Evolutionary conservation across 2,797 vertebrate genomes (phyloP), one percentile per base, ranked within the genome.

Genomic region (Cossypha caffra): DNA sequence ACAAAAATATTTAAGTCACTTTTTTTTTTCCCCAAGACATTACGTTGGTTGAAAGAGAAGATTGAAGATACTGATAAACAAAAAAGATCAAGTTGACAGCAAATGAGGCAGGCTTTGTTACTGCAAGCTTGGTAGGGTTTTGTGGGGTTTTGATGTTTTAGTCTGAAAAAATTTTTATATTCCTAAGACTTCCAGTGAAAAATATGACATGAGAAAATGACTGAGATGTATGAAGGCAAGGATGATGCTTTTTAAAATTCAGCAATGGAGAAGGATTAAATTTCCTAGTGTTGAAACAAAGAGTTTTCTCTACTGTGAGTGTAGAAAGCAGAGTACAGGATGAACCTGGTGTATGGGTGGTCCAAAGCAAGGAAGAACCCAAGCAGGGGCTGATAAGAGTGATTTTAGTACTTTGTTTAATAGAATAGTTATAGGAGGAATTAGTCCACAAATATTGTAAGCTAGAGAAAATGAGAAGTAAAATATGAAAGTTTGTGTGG

Each of bases 221-320:
- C 87, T 94, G 93, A 96, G 74, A 86, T 59, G 10, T 59, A 67
- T 54, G 74, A 95, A 88, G 86, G 69, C 77, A 79, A 86, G 16
- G 67, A n/a, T 64, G 82, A 80, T 79, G 21, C 74, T 81, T 93
- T 91, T 68, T 74, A 81, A 82, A 94, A 83, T 47, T 25, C 16
- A 50, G 23, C 10, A 50, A 2, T 47, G 42, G 43, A 62, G 37
- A 71, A 73, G 29, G 40, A 59, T 91, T 89, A 28, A 69, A 87
- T 90, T 74, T 67, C 21, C 9, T 24, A 16, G 25, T 28, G 8
- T 69, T 83, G 64, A 17, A 63, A 58, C n/a, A 61, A 40, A 48
- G 43, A 35, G 21, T 67, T 74, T 79, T 85, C 42, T 90, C 5
- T 84, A 4, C 31, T 73, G 15, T 40, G 48, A 62, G 2, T 47